Evolutionary conservation across 2,888 invertebrate species (phyloP), one percentile per base, ranked within the genome.

Genomic region (Falcaria lacertinaria): DNA sequence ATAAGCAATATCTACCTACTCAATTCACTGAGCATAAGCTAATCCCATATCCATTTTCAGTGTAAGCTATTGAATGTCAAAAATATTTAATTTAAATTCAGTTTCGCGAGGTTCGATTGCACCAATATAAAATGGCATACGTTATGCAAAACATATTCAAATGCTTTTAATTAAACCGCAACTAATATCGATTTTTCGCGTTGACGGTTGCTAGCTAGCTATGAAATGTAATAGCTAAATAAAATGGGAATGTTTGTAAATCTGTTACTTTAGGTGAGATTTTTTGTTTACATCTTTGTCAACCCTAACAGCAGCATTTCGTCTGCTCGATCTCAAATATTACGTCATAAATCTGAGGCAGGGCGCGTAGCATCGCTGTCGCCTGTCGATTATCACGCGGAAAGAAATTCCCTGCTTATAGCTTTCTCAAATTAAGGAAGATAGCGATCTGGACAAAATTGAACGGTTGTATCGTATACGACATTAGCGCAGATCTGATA

Each of bases 341-440:
- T 76, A 75, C 68, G 64, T 74, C 71, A 80, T 83, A 81, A 83
- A 83, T 82, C 78, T 72, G 71, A 55, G 61, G 54, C 56, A 56
- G 61, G 60, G 52, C 59, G 54, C 56, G 60, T 60, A 57, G 64
- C 60, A 68, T 70, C 74, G 74, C 73, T 72, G 74, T 73, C 80
- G 78, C 74, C 60, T 80, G 80, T 83, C 81, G 80, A 81, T 83
- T 81, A 80, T 75, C 73, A 64, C 72, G 60, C 64, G 59, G 63
- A 56, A 62, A 71, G 67, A 68, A 67, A 67, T 69, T 74, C 65
- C 50, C 52, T 56, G 62, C 52, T 37, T 51, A 51, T 51, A 47
- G 47, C 51, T 54, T 56, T 59, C 54, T 46, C 69, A 69, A 72
- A 71, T 67, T 57, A 70, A 58, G 52, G 57, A 64, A 61, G 69